Evolutionary conservation across 1,140 invertebrate species (phyloP), one percentile per base, ranked within the genome.

Genomic region (Micrasema minimum): DNA sequence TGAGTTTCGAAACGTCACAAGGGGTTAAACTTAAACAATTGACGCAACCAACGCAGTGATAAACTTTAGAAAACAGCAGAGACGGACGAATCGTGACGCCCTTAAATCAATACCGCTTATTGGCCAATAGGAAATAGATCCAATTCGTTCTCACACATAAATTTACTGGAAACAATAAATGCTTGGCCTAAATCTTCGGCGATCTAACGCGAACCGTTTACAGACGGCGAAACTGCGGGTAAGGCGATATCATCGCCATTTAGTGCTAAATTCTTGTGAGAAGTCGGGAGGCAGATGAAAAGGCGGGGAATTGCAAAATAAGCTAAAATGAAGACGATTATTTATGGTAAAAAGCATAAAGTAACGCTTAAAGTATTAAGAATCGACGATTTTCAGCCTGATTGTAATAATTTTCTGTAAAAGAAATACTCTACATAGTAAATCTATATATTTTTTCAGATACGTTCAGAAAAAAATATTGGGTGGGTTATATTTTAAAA

Each of bases 91-190:
- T 75, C 73, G 73, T 75, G 73, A 75, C 66, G 59, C 69, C 73
- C 69, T 75, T 75, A 75, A 75, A 75, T 75, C 73, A 75, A 75
- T 75, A 72, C 69, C 37, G 45, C 59, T 14, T 37, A 66, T 66
- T 51, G 62, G 48, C 57, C 57, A 67, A 62, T 67, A 43, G 55
- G 55, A 67, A 66, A 46, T 66, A 61, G 71, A 64, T 74, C 69
- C 65, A 68, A 71, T 64, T 67, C 45, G 68, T 71, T 74, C 72
- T 69, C 72, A 74, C 71, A 68, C 61, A 69, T 65, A 69, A 74
- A 74, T 69, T 46, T 65, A 55, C 38, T 23, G 53, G 53, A 66
- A 69, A 66, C 72, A 55, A 74, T 74, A 74, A 74, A 74, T 70
- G 55, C 38, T 57, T 31, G 45, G 23, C 41, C 53, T 46, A 35